Base-by-base conservation (phyloP, 2,888 invertebrate species). In the Diaprepes abbreviatus region DNA sequence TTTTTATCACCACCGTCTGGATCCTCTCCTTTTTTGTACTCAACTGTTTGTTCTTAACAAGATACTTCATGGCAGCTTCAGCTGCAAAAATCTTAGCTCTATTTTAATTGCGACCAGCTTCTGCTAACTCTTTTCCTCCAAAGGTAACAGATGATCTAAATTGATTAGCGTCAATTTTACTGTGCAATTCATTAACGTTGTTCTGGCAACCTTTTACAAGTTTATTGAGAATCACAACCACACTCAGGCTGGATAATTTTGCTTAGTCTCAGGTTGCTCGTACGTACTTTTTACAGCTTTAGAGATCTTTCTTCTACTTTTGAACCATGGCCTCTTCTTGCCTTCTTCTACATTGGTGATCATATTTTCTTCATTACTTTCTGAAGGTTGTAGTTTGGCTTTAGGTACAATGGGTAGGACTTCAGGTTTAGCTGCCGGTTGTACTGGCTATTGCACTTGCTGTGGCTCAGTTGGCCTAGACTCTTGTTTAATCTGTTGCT, bases 201-300 rank as follows among this genome's bases (percentile, higher is more conserved):
- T 81, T 84, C 12, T 75, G 58, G 7, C 80, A 78, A 45, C 79
- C 79, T 74, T 82, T 82, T 78, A 86, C 74, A 79, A 95, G 88
- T 85, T 96, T 96, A 82, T 95, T 94, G 59, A 96, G 87, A 70
- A 93, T 92, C 93, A 94, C 94, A 52, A 94, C 87, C 9, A 94
- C 94, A 81, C 84, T 94, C 94, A 43, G 94, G 94, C 73, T 92
- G 88, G 60, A 94, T 86, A 57, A 93, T 89, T 66, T 91, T 91
- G 54, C 93, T 90, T 73, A 94, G 84, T 72, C 90, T 88, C 75
- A 90, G 88, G 83, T 94, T 94, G 83, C 92, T 90, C 0, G 93
- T 89, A 40, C 92, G 87, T 17, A 91, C 89, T 24, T 89, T 89
- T 80, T 91, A n/a, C 88, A 78, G 87, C 88, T 81, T 89, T 90